A percentile compares a stretch with the other conserved stretches of the same genome.
phyloP scores from a whole-genome alignment of 1,140 invertebrate species.

The Drosophila azteca region DNA sequence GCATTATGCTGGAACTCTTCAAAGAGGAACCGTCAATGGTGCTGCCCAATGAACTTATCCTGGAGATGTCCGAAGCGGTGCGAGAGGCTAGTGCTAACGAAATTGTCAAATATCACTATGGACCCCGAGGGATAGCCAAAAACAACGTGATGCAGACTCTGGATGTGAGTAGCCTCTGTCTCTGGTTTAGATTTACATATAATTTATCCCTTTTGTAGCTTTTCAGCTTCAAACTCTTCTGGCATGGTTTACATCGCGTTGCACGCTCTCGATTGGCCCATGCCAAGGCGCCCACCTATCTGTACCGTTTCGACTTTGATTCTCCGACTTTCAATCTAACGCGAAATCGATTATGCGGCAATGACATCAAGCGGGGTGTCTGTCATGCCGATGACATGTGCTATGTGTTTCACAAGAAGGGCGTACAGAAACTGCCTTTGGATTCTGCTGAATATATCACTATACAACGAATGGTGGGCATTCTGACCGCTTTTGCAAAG shows the following conservation, averaged over 20 bases:
- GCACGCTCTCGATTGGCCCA: constrained; percentile 65
- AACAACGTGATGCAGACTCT: constrained; percentile 51
- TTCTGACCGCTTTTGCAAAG: constrained; percentile 83
- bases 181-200: not conserved
- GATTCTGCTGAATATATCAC: constrained; percentile 64
- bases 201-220: constrained; percentile 17
- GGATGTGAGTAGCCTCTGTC: constrained; percentile 40
- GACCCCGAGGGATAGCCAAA: constrained; percentile 47
- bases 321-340: constrained; percentile 65
- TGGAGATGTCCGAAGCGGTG: constrained; percentile 15
- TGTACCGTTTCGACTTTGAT: constrained; percentile 84
- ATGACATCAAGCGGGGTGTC: constrained; percentile 69
- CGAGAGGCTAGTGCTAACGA: constrained; percentile 9
- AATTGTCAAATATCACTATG: constrained; percentile 49
- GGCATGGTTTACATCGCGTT: constrained; percentile 78
- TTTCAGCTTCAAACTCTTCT: constrained; percentile 80
- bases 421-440: constrained; percentile 70
- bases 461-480: constrained; percentile 75
- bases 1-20: constrained; percentile 47
- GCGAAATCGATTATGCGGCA: constrained; percentile 67
- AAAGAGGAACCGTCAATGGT: constrained; percentile 44
- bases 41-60: constrained; percentile 56
- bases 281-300: constrained; percentile 78
- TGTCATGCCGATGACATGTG: constrained; percentile 87
- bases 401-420: constrained; percentile 86